Evolutionary conservation across 64 coral and sea anemone species (phyloP).

Genomic region (Stichodactyla mertensii): DNA sequence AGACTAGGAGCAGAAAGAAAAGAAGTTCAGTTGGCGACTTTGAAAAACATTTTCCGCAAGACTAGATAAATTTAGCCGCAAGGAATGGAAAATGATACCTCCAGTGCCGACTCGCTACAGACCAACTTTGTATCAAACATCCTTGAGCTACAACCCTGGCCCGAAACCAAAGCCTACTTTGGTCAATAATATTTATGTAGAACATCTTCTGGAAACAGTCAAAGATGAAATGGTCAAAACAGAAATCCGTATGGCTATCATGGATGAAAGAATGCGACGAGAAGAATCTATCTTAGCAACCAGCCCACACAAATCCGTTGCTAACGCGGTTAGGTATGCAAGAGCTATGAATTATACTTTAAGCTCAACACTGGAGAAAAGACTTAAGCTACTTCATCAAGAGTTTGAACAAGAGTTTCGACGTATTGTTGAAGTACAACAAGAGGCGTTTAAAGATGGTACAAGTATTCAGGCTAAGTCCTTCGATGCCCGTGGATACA

Average conservation of each 20-base stretch:
- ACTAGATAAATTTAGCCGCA: background rate
- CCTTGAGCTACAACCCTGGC: background rate
- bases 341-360: constrained; percentile 48
- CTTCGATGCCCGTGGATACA: background rate
- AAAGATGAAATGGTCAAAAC: constrained; percentile 23
- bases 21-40: background rate
- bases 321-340: constrained; percentile 57
- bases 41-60: background rate
- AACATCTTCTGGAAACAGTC: constrained; percentile 14
- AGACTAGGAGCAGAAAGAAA: background rate
- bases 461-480: background rate
- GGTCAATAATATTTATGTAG: constrained; percentile 4
- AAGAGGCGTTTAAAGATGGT: constrained; percentile 7
- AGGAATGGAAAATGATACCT: background rate
- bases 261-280: constrained; percentile 60
- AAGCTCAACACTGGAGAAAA: constrained; percentile 48
- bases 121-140: background rate
- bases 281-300: constrained; percentile 57
- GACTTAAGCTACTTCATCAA: constrained; percentile 27
- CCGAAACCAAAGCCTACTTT: background rate
- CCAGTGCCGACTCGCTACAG: background rate
- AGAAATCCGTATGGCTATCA: constrained; percentile 12
- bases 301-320: constrained; percentile 55
- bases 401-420: constrained; percentile 67
- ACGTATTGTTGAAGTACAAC: constrained; percentile 51